Evolutionary conservation across 2,797 vertebrate species (phyloP).

Genomic region (Nasua narica): DNA sequence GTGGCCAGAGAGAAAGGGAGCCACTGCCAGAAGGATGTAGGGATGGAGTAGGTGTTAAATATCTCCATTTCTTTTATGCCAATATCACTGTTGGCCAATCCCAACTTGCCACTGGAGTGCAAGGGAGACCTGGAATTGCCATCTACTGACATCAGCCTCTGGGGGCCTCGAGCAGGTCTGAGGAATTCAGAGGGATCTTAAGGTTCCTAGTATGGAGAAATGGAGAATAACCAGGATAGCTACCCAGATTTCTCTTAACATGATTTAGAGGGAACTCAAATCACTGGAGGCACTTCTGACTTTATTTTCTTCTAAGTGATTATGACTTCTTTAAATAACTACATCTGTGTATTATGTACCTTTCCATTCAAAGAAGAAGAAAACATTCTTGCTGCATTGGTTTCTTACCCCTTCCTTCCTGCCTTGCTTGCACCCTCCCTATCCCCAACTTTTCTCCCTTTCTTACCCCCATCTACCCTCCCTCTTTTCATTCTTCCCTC

Average conservation of each 20-base stretch:
- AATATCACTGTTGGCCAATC: not conserved
- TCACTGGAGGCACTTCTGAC: not conserved
- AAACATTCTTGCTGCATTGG: not conserved
- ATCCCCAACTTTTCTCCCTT: not conserved
- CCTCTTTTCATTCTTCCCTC: not conserved
- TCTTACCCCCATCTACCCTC: too few relatives aligned
- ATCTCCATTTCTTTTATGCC: not conserved
- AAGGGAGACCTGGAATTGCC: not conserved
- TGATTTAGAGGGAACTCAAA: not conserved
- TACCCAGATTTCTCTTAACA: not conserved
- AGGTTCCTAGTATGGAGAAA: not conserved
- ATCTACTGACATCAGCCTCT: not conserved
- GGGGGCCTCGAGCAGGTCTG: not conserved
- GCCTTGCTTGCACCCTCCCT: not conserved
- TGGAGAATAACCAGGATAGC: not conserved
- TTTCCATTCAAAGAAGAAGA: not conserved
- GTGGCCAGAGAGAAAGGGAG: not conserved
- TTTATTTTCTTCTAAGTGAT: not conserved
- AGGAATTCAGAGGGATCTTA: not conserved
- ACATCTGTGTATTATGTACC: not conserved
- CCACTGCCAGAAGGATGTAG: not conserved
- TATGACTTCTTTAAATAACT: not conserved
- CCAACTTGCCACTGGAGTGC: not conserved
- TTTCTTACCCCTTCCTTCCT: not conserved
- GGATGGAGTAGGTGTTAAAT: not conserved